A percentile compares a stretch with the other conserved stretches of the same genome.
Evolutionary conservation across 2,797 vertebrate species (phyloP).

Genomic region (Sternarchorhynchus goeldii): DNA sequence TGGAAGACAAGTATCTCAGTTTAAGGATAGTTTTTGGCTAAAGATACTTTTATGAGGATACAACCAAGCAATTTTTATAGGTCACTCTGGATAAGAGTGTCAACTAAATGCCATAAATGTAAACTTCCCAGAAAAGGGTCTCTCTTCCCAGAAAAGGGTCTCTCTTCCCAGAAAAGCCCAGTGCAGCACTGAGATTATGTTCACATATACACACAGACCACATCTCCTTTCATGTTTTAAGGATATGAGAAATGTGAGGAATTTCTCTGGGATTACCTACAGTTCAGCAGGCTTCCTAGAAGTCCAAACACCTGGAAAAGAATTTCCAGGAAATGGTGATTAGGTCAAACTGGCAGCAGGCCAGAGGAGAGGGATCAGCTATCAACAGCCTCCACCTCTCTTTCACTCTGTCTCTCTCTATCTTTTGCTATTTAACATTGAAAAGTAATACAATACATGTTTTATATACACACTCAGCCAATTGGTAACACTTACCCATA

Average conservation of each 20-base stretch:
- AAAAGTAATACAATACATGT: conserved; percentile 53
- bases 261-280: conserved; percentile 62
- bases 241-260: conserved; percentile 55
- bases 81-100: no score
- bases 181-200: conserved; percentile 8
- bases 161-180: conserved; percentile 14
- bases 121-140: neutral
- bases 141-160: conserved; percentile 14
- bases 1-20: no score
- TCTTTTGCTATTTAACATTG: conserved; percentile 16
- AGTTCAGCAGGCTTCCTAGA: conserved; percentile 57
- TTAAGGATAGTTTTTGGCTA: no score
- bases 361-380: conserved; percentile 56
- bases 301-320: conserved; percentile 57
- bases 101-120: no score
- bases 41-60: no score
- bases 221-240: conserved; percentile 54
- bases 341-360: conserved; percentile 57
- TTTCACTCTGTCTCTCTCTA: neutral
- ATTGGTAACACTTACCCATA: conserved; percentile 13
- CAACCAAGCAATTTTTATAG: no score
- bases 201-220: conserved; percentile 15
- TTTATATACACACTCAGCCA: neutral
- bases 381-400: conserved; percentile 30
- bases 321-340: conserved; percentile 64